Base-by-base conservation (phyloP, 2,888 invertebrate species). In the Tricholauxania praeusta region DNA sequence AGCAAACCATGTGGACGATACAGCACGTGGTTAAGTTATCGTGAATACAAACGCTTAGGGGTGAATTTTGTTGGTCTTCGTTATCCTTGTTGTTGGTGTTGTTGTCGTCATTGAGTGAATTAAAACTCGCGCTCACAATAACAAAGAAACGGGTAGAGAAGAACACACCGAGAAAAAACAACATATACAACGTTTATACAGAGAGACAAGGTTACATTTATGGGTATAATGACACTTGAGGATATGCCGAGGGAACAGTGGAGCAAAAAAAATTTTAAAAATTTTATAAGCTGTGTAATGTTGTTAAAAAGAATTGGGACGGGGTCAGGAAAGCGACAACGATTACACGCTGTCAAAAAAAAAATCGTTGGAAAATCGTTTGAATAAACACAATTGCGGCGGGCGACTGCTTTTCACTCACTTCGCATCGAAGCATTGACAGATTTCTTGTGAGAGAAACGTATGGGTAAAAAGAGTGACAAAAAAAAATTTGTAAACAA, bases 1-100 rank as follows among this genome's bases (percentile, higher is more conserved):
- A 48, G 28, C 39, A 39, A 39, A 28, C 51, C n/a, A 53, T 17
- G 53, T 19, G 67, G 55, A 63, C 65, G 59, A 19, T 75, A 77
- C 76, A 81, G 81, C 85, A 85, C 85, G 84, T 82, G 84, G 80
- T 81, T 81, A 84, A 84, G 84, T 84, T 83, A 82, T 82, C 82
- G 82, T 85, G 80, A 82, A 81, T 80, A 82, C 81, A 39, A 39
- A 39, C 51, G 82, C 82, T 84, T 85, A 80, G 81, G 85, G 86
- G 83, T 85, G 85, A 81, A 81, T 80, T 81, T 72, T 63, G 62
- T 63, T n/a, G 48, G n/a, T 72, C 32, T 32, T 52, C 14, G 49
- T 53, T 57, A 53, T 68, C 66, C 32, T 71, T 71, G 64, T 65
- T 65, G 47, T 67, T 75, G n/a, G n/a, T n/a, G 55, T 65, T 72